Evolutionary conservation across 2,113 vertebrate species (phyloP).

Genomic region (Platycercus adscitus): DNA sequence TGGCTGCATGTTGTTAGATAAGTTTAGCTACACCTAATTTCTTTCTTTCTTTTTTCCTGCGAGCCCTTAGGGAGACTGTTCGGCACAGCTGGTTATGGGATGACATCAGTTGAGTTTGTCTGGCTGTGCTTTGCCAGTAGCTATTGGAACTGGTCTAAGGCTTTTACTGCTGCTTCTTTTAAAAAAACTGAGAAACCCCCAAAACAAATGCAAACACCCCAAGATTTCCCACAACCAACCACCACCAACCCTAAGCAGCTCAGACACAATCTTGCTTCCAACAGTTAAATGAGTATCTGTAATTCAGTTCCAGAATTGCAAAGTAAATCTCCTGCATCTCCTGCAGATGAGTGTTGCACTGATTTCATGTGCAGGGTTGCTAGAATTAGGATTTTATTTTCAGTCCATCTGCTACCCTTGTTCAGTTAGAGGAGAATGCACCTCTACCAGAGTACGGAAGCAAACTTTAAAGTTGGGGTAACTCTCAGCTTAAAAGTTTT

Average conservation of each 20-base stretch:
- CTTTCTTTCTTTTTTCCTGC: not conserved
- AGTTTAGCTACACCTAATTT: not conserved
- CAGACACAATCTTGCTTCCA: not conserved
- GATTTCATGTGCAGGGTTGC: not conserved
- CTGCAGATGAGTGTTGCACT: not conserved
- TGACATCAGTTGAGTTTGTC: not conserved
- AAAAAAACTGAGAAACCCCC: not conserved
- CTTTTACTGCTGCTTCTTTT: not conserved
- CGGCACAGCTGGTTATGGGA: not conserved
- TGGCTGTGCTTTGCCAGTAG: not conserved
- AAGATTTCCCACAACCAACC: not conserved
- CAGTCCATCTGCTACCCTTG: not conserved
- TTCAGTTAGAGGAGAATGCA: not conserved
- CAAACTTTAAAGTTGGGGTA: not conserved
- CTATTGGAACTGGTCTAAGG: not conserved
- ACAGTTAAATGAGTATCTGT: not conserved
- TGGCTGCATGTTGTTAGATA: not conserved
- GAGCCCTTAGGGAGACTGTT: not conserved
- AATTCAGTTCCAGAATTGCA: not conserved
- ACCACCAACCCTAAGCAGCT: not conserved
- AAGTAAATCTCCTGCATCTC: not conserved
- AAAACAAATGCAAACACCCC: not conserved
- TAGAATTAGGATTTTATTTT: not conserved
- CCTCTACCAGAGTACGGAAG: not conserved
- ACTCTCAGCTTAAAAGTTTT: not conserved